Conservation (phyloP, 2,113 vertebrate genomes). For the Morone chrysops region DNA sequence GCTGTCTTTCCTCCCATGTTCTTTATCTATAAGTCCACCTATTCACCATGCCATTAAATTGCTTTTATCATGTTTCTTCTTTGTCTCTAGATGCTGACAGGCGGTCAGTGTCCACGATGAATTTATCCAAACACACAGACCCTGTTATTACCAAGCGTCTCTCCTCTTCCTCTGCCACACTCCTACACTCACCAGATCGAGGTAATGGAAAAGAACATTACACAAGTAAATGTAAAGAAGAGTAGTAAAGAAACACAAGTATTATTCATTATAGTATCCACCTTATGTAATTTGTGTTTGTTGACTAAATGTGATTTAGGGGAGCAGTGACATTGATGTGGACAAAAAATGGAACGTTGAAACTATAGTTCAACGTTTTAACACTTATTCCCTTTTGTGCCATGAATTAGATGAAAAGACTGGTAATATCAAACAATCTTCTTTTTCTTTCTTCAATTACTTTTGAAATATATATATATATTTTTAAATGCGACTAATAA, state of each 20-base stretch:
- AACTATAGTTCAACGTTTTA: background rate
- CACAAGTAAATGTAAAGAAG: background rate
- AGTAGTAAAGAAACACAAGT: background rate
- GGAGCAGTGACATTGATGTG: background rate
- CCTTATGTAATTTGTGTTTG: conserved; percentile 1
- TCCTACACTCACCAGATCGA: conserved; percentile 97
- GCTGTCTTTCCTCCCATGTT: background rate
- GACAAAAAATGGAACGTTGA: background rate
- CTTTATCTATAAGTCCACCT: background rate
- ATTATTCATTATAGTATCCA: background rate
- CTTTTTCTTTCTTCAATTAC: background rate
- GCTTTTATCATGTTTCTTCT: conserved; percentile 78
- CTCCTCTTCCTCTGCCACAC: conserved; percentile 96
- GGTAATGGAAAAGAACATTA: conserved; percentile 81
- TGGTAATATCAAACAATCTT: background rate
- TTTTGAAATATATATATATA: background rate
- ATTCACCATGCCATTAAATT: conserved; percentile 80
- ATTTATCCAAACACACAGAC: conserved; percentile 97
- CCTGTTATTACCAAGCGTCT: conserved; percentile 98
- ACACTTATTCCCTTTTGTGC: background rate
- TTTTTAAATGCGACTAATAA: background rate
- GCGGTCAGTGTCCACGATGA: conserved; percentile 97
- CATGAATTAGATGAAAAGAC: background rate
- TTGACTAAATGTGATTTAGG: background rate
- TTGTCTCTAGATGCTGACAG: conserved; percentile 91